Base-by-base conservation (phyloP, 2,888 invertebrate genomes). In the Tinea semifulvella region DNA sequence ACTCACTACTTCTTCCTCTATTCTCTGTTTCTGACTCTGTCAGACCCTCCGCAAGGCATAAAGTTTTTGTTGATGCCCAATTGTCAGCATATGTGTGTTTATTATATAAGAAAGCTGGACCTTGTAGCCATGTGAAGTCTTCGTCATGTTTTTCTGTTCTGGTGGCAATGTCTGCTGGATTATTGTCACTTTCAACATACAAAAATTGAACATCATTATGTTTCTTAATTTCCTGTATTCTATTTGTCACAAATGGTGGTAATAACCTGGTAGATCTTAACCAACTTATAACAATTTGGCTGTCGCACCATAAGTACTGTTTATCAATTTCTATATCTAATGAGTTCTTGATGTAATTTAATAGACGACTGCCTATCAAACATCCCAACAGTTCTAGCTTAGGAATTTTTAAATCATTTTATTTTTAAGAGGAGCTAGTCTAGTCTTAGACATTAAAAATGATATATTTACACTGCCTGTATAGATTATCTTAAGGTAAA, bases 261-360 rank as follows among this genome's bases (percentile, higher is more conserved):
- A 42, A 16, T 13, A 42, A 7, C 14, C 19, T 42, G 8, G 3
- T 42, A 4, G 25, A 11, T 2, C 16, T 22, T 25, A 42, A 8
- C 42, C 42, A 42, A 16, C 14, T 22, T 25, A 42, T 4, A 4
- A 42, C 42, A 14, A 42, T 25, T 42, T 42, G 25, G 14, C 42
- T 42, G 16, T 42, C 26, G 22, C 26, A 10, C 42, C 42, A 42
- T 4, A 42, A 2, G n/a, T 11, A 42, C 26, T 26, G 3, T 3
- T 26, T 14, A 16, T 26, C 14, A 11, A 42, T 42, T 11, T 25
- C 26, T 5, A 26, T 2, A 3, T 42, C 26, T 13, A 42, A 42
- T 7, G n/a, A n/a, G 4, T n/a, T 5, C 14, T 26, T 7, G 2
- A 13, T 16, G 26, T 42, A 42, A 3, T 3, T 26, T 13, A 42